Evolutionary conservation across 2,113 vertebrate genomes (phyloP), one percentile per base, ranked within the genome.

Genomic region (Toxotes jaculatrix): DNA sequence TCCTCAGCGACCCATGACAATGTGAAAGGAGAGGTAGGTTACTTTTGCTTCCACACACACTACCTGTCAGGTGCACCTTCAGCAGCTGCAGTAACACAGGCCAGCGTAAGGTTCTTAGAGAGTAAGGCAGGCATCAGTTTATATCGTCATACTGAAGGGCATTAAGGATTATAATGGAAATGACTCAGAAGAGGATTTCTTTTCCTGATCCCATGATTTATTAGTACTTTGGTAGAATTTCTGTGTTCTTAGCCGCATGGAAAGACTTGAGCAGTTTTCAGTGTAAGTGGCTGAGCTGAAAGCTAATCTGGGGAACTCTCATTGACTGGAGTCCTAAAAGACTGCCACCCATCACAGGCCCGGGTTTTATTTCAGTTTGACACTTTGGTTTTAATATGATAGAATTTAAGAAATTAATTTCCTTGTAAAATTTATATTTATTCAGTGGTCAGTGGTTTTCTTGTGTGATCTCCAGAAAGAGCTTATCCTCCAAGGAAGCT

Each of bases 21-120:
- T 65, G 55, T 94, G 53, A 98, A 97, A 92, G 96, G 95, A 94
- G 97, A 98, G 96, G 97, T 97, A 92, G 89, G 96, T 91, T 51
- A 27, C 40, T 82, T 82, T 64, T n/a, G 8, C 57, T 12, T 83
- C 42, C n/a, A 66, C 49, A 23, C 16, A 66, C 51, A 42, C 5
- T 38, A 23, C 7, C n/a, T 51, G 60, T 45, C 23, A 53, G 43
- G 61, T 79, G 61, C 70, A 82, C 61, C n/a, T 59, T 55, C 17
- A 82, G 36, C 21, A 21, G 31, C 53, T 51, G 38, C 55, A 61
- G 21, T 53, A 23, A 40, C 4, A 11, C 12, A 0, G 17, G 60
- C 64, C 1, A 1, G 13, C 53, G 12, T 5, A 0, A 47, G n/a
- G 45, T 27, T 62, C 49, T 77, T 31, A 59, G 27, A 31, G 62